Percentiles rank a stretch among this genome's conserved stretches.
Conservation (phyloP, 2,888 invertebrate species). For the Meghimatium bilineatum region DNA sequence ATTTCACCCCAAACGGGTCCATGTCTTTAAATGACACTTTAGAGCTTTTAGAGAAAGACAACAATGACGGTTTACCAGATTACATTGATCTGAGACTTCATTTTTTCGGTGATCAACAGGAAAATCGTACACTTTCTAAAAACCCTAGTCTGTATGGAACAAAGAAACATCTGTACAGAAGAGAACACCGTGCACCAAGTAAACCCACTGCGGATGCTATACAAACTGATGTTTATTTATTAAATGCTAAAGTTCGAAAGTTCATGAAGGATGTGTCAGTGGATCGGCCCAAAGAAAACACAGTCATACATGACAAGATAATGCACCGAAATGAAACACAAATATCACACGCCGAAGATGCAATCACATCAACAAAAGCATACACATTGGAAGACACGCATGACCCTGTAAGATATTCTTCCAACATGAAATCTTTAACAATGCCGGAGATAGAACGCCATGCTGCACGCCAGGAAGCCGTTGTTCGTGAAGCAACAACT, state of each 20-base stretch:
- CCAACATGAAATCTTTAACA: background rate
- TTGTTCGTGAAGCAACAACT: too few species aligned
- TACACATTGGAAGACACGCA: background rate
- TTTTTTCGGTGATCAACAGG: constrained; percentile 55
- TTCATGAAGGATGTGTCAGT: constrained; percentile 10
- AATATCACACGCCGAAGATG: too few species aligned
- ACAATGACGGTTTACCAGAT: constrained; percentile 60
- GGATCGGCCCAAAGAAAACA: background rate
- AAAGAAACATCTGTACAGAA: background rate
- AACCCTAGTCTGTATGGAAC: background rate
- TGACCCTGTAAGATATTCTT: too few species aligned
- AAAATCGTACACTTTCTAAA: background rate
- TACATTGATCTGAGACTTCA: constrained; percentile 63
- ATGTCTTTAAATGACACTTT: background rate
- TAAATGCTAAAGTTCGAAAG: constrained; percentile 7
- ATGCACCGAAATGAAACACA: too few species aligned
- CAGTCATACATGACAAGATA: background rate
- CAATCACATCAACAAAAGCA: background rate
- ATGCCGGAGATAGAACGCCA: background rate
- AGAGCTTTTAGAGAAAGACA: constrained; percentile 47
- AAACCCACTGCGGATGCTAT: constrained; percentile 1
- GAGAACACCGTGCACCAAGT: background rate
- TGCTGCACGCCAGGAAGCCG: background rate
- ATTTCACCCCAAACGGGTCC: constrained; percentile 29
- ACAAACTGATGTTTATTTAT: background rate